Base-by-base conservation (phyloP, 2,113 vertebrate genomes). In the Crypturellus undulatus region DNA sequence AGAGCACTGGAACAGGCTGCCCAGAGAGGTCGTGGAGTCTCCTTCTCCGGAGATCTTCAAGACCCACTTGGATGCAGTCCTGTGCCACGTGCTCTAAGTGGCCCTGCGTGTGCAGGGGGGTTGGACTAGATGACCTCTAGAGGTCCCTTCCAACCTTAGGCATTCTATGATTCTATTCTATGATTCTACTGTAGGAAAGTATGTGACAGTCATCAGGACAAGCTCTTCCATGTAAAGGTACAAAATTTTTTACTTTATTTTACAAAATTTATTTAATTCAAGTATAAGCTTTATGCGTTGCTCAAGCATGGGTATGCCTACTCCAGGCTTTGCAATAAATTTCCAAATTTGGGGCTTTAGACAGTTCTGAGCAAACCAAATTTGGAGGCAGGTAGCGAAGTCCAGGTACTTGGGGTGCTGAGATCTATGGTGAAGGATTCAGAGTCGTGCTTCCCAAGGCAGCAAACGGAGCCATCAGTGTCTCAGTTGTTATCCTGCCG, bases 141-240 rank as follows among this genome's bases (percentile, higher is more conserved):
- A n/a, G n/a, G n/a, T n/a, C n/a, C n/a, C n/a, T n/a, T n/a, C n/a
- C n/a, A n/a, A n/a, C n/a, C n/a, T n/a, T n/a, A n/a, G n/a, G n/a
- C n/a, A n/a, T n/a, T n/a, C n/a, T n/a, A n/a, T n/a, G n/a, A n/a
- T n/a, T n/a, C n/a, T n/a, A n/a, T n/a, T n/a, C n/a, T n/a, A n/a
- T n/a, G n/a, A n/a, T n/a, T n/a, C n/a, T n/a, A 4, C 14, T 1
- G 2, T 28, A 42, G 40, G 54, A 79, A 86, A 25, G 8, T 43
- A 30, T 0, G 1, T n/a, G 20, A 4, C 11, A 30, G 5, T 67
- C 8, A 15, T 70, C 8, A 18, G 21, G 42, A 4, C 10, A 4
- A 60, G 34, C 7, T 0, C 34, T 13, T 49, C 18, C 6, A 40
- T 20, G 22, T 26, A 79, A 25, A 88, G 82, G 17, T 2, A 11